These are phyloP conservation scores for Vireo altiloquus DNA, from an alignment of 2,113 vertebrate genomes.

Conservation along the genomic window DNA sequence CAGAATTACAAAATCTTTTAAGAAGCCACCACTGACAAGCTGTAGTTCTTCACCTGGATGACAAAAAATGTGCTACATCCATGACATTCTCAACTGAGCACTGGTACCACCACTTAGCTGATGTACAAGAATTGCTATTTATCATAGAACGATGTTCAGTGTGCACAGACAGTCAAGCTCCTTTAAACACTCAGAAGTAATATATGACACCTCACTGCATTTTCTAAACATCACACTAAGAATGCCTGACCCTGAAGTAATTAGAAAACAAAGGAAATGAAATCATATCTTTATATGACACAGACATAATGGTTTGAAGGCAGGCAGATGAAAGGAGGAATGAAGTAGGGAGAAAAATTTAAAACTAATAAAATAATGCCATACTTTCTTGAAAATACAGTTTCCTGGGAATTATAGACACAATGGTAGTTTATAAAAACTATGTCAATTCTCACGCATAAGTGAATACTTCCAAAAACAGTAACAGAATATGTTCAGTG, in stretches of 20 bases:
- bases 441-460: neutral
- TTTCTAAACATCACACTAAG: neutral
- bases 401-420: neutral
- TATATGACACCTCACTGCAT: neutral
- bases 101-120: neutral
- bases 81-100: neutral
- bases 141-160: neutral
- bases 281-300: neutral
- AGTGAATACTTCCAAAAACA: neutral
- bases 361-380: neutral
- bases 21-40: constrained; percentile 1
- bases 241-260: neutral
- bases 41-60: neutral
- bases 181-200: neutral
- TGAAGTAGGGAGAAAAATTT: neutral
- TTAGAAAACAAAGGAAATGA: neutral
- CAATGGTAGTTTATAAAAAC: neutral
- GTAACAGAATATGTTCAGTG: neutral
- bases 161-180: constrained; percentile 1
- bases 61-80: neutral
- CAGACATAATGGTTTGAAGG: neutral
- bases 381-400: neutral
- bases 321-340: neutral
- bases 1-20: neutral
- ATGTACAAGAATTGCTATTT: neutral